A percentile compares a stretch with the other conserved stretches of the same genome.
These are phyloP conservation scores for Tipula unca DNA, from an alignment of 2,888 invertebrate genomes.

Conservation along the genomic window DNA sequence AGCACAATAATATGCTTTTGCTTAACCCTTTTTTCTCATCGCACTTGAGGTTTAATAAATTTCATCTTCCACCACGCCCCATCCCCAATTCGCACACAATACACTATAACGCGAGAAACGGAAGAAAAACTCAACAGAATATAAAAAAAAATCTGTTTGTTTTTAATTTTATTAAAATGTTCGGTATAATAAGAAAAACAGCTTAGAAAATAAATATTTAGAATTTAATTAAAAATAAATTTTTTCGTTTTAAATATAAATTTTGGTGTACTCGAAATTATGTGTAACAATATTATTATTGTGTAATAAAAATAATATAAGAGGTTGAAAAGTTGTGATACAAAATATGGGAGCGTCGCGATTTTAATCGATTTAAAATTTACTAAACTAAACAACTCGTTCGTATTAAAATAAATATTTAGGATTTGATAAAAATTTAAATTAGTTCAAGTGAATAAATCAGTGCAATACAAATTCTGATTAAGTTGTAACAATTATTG, in stretches of 20 bases:
- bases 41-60: neutral
- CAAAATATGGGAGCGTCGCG: neutral
- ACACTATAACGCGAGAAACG: neutral
- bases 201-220: conserved; percentile 14
- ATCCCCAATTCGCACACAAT: neutral
- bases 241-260: neutral
- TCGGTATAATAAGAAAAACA: neutral
- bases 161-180: neutral
- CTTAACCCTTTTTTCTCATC: neutral
- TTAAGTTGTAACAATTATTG: neutral
- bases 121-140: neutral
- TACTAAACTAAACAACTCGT: neutral
- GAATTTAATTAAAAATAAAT: neutral
- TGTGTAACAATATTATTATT: neutral
- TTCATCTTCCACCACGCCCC: neutral
- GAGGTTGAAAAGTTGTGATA: neutral
- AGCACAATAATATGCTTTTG: neutral
- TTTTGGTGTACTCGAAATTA: neutral
- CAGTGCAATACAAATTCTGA: neutral
- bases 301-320: neutral
- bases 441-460: neutral
- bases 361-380: neutral
- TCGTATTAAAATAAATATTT: neutral
- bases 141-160: neutral
- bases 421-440: neutral